Evolutionary conservation across 2,113 vertebrate species (phyloP).

Genomic region (Chaetura pelagica): DNA sequence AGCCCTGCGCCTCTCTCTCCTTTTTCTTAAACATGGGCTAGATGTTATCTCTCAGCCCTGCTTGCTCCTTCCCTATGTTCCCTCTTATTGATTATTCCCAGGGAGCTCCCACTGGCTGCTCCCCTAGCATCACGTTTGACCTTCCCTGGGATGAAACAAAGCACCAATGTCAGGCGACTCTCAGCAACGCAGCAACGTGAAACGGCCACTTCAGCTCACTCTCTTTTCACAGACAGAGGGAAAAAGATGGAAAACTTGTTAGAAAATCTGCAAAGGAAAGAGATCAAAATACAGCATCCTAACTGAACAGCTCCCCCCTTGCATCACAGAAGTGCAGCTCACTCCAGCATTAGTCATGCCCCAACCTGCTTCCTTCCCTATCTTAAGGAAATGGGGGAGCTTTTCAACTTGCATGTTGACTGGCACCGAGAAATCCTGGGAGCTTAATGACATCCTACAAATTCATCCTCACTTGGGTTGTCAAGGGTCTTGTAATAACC

Average conservation of each 20-base stretch:
- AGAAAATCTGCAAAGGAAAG: neutral
- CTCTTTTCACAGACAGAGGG: neutral
- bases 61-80: neutral
- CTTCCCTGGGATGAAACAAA: neutral
- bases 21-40: constrained; percentile 30
- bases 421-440: neutral
- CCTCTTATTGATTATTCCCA: neutral
- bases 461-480: neutral
- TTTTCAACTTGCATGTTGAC: neutral
- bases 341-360: neutral
- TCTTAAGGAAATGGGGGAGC: neutral
- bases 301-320: neutral
- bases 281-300: neutral
- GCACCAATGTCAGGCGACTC: constrained; percentile 2
- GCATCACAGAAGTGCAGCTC: neutral
- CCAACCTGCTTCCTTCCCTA: neutral
- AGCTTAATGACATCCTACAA: constrained; percentile 35
- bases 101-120: neutral
- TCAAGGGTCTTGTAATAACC: constrained; percentile 5
- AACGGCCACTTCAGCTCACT: neutral
- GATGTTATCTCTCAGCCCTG: constrained; percentile 9
- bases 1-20: neutral
- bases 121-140: neutral
- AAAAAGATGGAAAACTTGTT: neutral
- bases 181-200: neutral